A percentile compares a stretch with the other conserved stretches of the same genome.
phyloP scores from a whole-genome alignment of 2,797 vertebrate genomes.

The Pantherophis vulpinus region DNA sequence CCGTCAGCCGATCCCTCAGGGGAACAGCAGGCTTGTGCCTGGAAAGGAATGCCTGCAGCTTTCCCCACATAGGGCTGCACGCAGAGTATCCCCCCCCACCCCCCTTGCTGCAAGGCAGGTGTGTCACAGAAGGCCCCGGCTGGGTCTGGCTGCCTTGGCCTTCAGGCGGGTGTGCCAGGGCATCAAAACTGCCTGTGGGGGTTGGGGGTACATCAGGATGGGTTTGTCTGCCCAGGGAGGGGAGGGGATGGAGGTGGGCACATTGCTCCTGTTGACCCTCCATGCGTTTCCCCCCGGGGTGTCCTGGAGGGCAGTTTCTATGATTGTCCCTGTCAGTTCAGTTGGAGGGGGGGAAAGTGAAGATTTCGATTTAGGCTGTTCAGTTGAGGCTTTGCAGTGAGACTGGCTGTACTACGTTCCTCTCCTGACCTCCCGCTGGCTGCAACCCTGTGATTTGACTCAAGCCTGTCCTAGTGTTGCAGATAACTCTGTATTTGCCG shows the following conservation, averaged over 20 bases:
- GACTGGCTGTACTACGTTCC: background rate
- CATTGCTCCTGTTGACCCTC: background rate
- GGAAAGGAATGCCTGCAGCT: background rate
- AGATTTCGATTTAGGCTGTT: background rate
- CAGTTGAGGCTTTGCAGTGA: background rate
- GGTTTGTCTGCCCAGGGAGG: background rate
- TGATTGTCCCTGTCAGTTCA: too few species aligned
- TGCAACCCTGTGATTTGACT: background rate
- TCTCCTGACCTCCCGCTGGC: background rate
- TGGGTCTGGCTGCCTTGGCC: background rate
- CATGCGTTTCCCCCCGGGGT: too few species aligned
- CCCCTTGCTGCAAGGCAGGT: background rate
- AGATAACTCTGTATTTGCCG: background rate
- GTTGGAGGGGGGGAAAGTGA: background rate
- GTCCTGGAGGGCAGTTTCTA: too few species aligned
- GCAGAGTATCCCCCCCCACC: background rate
- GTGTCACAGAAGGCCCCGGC: too few species aligned
- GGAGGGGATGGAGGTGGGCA: background rate
- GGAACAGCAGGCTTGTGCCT: background rate
- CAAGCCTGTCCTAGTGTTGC: background rate
- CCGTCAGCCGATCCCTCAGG: background rate
- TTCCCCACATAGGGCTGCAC: background rate
- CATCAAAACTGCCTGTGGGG: background rate
- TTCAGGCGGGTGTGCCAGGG: background rate
- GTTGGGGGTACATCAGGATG: background rate